Evolutionary conservation across 2,113 vertebrate genomes (phyloP).

Genomic region (Lontra canadensis): DNA sequence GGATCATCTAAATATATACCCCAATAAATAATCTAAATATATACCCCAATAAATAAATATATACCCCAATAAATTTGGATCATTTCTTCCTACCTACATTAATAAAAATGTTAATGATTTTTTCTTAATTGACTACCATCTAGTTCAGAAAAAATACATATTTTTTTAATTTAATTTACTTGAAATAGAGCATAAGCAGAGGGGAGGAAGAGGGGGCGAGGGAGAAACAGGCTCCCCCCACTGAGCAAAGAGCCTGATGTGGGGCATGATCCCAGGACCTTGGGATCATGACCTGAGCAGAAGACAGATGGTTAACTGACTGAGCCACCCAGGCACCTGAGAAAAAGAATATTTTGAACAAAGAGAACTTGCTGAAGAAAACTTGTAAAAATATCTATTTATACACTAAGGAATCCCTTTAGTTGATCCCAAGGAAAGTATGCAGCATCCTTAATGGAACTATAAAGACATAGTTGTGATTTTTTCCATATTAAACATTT

Average conservation of each 20-base stretch:
- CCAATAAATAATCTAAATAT: constrained; percentile 1
- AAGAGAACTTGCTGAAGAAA: neutral
- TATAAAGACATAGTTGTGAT: neutral
- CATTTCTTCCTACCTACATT: neutral
- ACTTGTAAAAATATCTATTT: neutral
- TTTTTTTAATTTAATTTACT: too few species aligned
- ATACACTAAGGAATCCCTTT: neutral
- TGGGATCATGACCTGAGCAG: too few species aligned
- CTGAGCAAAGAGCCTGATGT: too few species aligned
- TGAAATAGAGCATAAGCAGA: too few species aligned
- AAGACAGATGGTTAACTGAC: too few species aligned
- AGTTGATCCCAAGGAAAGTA: neutral
- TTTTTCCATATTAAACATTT: neutral
- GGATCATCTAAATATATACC: neutral
- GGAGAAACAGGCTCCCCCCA: too few species aligned
- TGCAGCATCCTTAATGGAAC: neutral
- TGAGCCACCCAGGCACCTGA: too few species aligned
- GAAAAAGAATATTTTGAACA: neutral
- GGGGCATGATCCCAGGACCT: too few species aligned
- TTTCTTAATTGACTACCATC: neutral
- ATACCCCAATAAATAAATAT: neutral
- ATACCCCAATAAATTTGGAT: neutral
- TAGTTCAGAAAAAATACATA: neutral
- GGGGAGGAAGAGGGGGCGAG: too few species aligned
- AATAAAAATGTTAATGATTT: neutral